These are phyloP conservation scores for Chydorus sphaericus DNA, from an alignment of 2,888 invertebrate species.

Conservation along the genomic window DNA sequence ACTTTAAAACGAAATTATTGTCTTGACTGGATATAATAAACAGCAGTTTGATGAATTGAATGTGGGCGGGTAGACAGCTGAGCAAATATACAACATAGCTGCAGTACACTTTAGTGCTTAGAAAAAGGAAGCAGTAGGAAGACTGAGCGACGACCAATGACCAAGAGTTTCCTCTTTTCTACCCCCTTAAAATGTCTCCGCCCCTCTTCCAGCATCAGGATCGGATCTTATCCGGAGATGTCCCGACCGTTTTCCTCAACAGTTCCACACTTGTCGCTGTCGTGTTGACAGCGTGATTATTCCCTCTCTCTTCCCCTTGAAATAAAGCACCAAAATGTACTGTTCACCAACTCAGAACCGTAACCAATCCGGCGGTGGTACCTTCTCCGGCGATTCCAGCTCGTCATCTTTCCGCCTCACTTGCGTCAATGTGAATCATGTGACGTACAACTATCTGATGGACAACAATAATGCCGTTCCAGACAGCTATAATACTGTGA, in stretches of 20 bases:
- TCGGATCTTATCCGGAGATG: not conserved
- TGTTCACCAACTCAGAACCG: no score
- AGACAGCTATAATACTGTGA: not conserved
- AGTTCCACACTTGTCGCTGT: not conserved
- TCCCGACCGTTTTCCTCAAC: not conserved
- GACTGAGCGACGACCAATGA: not conserved
- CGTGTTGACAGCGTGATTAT: not conserved
- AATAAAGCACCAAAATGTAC: no score
- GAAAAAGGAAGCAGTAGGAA: not conserved
- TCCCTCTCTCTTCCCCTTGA: not conserved
- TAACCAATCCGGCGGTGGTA: no score
- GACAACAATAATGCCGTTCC: not conserved
- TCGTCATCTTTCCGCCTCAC: not conserved
- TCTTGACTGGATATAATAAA: no score
- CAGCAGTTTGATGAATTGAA: not conserved
- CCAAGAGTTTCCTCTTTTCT: not conserved
- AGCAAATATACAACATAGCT: slow-evolving; percentile 1
- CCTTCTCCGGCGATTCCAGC: not conserved
- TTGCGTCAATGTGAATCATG: slow-evolving; percentile 10
- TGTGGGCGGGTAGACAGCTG: not conserved
- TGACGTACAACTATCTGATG: slow-evolving; percentile 7
- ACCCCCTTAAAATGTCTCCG: not conserved
- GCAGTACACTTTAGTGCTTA: not conserved
- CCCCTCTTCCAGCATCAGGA: not conserved
- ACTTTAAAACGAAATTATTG: no score